Percentiles rank a stretch among this genome's conserved stretches.
Evolutionary conservation across 2,797 vertebrate species (phyloP).

Genomic region (Sebastes minor): DNA sequence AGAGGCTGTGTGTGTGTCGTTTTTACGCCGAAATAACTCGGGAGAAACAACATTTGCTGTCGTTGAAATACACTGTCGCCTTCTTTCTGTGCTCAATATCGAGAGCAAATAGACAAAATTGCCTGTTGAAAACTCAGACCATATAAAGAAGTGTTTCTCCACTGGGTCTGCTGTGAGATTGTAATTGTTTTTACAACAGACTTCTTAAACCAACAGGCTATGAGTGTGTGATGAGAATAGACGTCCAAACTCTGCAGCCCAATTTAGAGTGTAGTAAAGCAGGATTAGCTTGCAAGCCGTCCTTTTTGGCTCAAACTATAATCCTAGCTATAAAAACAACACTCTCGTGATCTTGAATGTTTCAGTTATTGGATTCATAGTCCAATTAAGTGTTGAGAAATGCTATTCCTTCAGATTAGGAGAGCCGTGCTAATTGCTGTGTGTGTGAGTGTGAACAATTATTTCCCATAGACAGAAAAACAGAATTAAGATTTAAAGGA

Average conservation of each 20-base stretch:
- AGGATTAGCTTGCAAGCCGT: conserved; percentile 23
- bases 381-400: conserved; percentile 15
- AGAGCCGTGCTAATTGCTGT: not conserved
- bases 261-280: conserved; percentile 15
- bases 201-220: conserved; percentile 5
- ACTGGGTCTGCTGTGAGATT: not conserved
- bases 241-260: conserved; percentile 4
- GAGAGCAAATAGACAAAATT: conserved; percentile 27
- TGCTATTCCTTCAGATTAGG: conserved; percentile 38
- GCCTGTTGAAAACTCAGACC: conserved; percentile 2
- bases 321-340: not conserved
- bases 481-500: not conserved
- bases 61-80: conserved; percentile 35
- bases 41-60: conserved; percentile 37
- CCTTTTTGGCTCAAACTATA: conserved; percentile 4
- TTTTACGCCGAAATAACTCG: conserved; percentile 33
- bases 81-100: conserved; percentile 2
- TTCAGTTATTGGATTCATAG: not conserved
- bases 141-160: conserved; percentile 3
- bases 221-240: not conserved
- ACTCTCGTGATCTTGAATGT: not conserved
- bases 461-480: not conserved
- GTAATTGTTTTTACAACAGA: conserved; percentile 21
- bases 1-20: conserved; percentile 26
- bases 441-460: not conserved